Evolutionary conservation across 2,888 invertebrate species (phyloP).

Genomic region (Scaeva pyrastri): DNA sequence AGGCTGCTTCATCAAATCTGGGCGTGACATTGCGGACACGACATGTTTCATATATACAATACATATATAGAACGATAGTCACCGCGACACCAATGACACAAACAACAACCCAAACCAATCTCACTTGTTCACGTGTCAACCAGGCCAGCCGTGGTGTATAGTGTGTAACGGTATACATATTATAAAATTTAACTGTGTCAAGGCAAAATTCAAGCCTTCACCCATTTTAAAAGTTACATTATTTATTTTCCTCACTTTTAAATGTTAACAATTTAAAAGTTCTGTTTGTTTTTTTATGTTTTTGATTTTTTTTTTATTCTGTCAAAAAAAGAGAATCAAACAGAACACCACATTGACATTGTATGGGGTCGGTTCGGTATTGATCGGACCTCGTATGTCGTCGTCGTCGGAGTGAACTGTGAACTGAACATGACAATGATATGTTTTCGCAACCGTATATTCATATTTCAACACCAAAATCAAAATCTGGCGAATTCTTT

Average conservation of each 20-base stretch:
- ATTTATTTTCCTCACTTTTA: slow-evolving; percentile 15
- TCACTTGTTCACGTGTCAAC: slow-evolving; percentile 5
- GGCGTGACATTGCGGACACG: slow-evolving; percentile 56
- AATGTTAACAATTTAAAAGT: slow-evolving; percentile 34
- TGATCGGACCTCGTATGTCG: background rate
- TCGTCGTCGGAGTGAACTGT: background rate
- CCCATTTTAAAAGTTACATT: background rate
- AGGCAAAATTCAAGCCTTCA: slow-evolving; percentile 48
- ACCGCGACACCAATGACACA: background rate
- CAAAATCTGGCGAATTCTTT: slow-evolving; percentile 8
- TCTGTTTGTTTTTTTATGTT: slow-evolving; percentile 25
- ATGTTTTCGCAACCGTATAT: slow-evolving; percentile 50
- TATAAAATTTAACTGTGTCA: slow-evolving; percentile 58
- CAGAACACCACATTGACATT: slow-evolving; percentile 9
- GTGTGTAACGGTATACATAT: background rate
- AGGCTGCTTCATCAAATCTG: slow-evolving; percentile 67
- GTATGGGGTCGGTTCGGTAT: no score
- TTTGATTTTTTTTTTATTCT: slow-evolving; percentile 34
- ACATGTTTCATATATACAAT: slow-evolving; percentile 26
- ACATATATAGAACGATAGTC: no score
- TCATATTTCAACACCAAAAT: slow-evolving; percentile 52
- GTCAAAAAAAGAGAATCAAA: background rate
- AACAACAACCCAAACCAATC: background rate
- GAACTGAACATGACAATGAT: slow-evolving; percentile 13
- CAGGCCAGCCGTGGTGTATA: background rate